Percentiles rank a stretch among this genome's conserved stretches.
Evolutionary conservation across 2,888 invertebrate genomes (phyloP).

Genomic region (Petrolisthes cinctipes): DNA sequence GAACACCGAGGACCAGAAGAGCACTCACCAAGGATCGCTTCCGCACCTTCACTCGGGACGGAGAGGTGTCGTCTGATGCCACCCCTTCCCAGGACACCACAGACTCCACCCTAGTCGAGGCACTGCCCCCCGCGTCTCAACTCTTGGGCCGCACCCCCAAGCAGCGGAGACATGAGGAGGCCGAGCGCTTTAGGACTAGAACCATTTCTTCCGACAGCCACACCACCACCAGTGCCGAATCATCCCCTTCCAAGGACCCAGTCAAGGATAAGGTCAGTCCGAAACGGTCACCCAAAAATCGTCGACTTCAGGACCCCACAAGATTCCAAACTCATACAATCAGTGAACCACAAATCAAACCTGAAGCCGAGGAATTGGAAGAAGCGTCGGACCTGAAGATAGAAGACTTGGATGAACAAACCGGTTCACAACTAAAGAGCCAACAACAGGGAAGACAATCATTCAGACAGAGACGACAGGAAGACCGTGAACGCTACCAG

Average conservation of each 20-base stretch:
- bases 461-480: constrained; percentile 77
- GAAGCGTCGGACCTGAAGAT: constrained; percentile 33
- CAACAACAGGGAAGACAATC: constrained; percentile 72
- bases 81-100: constrained; percentile 50
- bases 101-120: constrained; percentile 52
- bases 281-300: constrained; percentile 47
- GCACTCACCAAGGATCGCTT: constrained; percentile 78
- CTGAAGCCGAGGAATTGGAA: constrained; percentile 13
- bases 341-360: constrained; percentile 20
- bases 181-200: constrained; percentile 81
- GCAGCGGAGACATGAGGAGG: constrained; percentile 78
- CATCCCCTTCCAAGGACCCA: constrained; percentile 17
- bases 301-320: constrained; percentile 47
- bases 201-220: constrained; percentile 70
- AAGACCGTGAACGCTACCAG: constrained; percentile 81
- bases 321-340: constrained; percentile 57
- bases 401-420: constrained; percentile 14
- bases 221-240: not conserved
- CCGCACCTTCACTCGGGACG: constrained; percentile 72
- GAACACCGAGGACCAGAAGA: constrained; percentile 78
- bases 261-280: constrained; percentile 51
- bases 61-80: constrained; percentile 47
- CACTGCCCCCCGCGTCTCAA: constrained; percentile 37
- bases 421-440: constrained; percentile 31
- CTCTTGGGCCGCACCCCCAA: constrained; percentile 74